Evolutionary conservation across 2,113 vertebrate species (phyloP), one percentile per base, ranked within the genome.

Genomic region (Ictidomys tridecemlineatus): DNA sequence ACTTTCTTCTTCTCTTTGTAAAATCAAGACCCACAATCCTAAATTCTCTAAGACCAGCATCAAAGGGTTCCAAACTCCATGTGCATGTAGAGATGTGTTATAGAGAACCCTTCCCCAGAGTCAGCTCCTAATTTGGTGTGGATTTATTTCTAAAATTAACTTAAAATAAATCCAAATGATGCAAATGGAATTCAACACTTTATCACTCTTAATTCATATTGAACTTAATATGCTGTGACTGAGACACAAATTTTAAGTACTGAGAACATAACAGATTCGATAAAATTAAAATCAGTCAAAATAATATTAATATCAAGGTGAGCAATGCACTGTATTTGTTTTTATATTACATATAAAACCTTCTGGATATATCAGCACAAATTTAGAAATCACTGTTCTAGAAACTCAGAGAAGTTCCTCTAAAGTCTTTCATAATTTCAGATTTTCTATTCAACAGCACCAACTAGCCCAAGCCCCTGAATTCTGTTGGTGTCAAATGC

Each of bases 131-230:
- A 34, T 65, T 0, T 56, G 8, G 8, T 51, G 34, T 42, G 56
- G 24, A 67, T 96, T 76, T 70, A 82, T 22, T 82, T 14, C 51
- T 48, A 45, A 72, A 45, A 72, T 24, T n/a, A 85, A 4, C 65
- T 90, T 85, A 61, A 84, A 84, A 87, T 26, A 65, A 78, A 95
- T 53, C 30, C n/a, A 67, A 79, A 85, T 79, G 63, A 91, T 26
- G 26, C 20, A 58, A 85, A 82, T 20, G 76, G n/a, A 61, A 91
- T 32, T 84, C 85, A 78, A 89, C 51, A 69, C 26, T n/a, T 34
- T 63, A 76, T 48, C 84, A 58, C 58, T 76, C 37, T 93, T 89
- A 53, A 73, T 51, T 96, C 30, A 79, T 4, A 56, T 3, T 83
- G 70, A 92, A 65, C 28, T 65, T 90, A 78, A 73, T 67, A 80